A percentile compares a stretch with the other conserved stretches of the same genome.
phyloP scores from a whole-genome alignment of 2,797 vertebrate species.

The Micrastur ruficollis region DNA sequence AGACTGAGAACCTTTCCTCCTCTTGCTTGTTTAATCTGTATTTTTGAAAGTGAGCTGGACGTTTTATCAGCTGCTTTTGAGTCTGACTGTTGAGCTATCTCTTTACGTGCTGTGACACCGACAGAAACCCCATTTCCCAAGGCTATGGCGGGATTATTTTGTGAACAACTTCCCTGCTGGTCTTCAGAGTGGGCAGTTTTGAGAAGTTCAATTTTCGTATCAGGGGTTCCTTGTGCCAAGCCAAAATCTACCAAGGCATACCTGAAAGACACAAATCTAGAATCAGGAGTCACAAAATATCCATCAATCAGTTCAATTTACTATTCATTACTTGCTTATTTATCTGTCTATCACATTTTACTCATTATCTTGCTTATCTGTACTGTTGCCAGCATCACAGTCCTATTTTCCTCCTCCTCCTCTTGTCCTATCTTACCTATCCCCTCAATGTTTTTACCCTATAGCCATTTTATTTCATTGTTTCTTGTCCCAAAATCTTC shows the following conservation, averaged over 20 bases:
- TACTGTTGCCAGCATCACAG: not conserved
- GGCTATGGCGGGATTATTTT: constrained; percentile 70
- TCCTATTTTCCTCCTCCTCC: not conserved
- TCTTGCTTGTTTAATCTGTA: constrained; percentile 84
- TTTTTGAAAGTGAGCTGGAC: constrained; percentile 72
- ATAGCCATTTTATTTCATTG: not conserved
- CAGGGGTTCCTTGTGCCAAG: constrained; percentile 91
- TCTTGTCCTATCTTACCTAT: not conserved
- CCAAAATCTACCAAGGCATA: constrained; percentile 97
- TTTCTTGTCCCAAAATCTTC: not conserved
- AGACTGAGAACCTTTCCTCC: constrained; percentile 86
- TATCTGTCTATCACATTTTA: not conserved
- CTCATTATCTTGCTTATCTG: not conserved
- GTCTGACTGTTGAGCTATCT: constrained; percentile 65
- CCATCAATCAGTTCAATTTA: not conserved
- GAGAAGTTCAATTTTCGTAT: constrained; percentile 91
- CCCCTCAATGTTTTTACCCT: not conserved
- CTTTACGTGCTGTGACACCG: constrained; percentile 57
- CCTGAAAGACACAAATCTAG: constrained; percentile 74
- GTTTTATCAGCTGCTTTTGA: constrained; percentile 81
- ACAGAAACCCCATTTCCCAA: constrained; percentile 71
- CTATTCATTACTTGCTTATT: not conserved
- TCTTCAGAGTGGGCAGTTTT: constrained; percentile 83
- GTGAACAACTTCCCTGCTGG: constrained; percentile 81
- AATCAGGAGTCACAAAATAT: not conserved